These are phyloP conservation scores for Dicerorhinus sumatrensis DNA, from an alignment of 2,113 vertebrate genomes.

Conservation along the genomic window DNA sequence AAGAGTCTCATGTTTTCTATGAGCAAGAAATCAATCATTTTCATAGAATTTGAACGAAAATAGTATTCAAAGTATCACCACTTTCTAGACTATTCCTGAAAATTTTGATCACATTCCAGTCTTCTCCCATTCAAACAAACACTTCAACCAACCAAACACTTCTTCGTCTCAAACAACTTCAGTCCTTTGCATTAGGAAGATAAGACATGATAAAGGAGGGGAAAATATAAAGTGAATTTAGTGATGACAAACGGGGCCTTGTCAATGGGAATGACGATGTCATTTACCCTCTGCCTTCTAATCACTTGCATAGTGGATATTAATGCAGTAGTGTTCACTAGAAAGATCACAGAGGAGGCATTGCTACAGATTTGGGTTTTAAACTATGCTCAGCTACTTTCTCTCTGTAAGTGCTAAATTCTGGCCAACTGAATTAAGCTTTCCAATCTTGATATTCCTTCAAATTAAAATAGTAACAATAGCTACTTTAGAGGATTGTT, in stretches of 20 bases:
- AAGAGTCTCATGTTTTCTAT: neutral
- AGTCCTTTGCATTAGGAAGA: neutral
- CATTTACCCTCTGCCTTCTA: neutral
- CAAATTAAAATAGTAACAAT: neutral
- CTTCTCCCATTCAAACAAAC: neutral
- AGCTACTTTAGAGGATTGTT: neutral
- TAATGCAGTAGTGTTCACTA: too few relatives aligned
- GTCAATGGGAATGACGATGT: neutral
- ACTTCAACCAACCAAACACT: neutral
- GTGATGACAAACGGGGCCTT: neutral
- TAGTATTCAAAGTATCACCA: neutral
- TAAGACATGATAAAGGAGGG: neutral
- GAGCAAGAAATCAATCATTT: neutral
- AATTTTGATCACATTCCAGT: neutral
- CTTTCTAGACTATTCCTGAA: neutral
- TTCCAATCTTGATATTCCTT: neutral
- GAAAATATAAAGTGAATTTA: neutral
- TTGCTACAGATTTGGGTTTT: neutral
- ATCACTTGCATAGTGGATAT: neutral
- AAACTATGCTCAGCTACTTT: neutral
- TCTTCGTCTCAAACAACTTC: neutral
- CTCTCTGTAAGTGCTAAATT: neutral
- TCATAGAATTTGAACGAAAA: neutral
- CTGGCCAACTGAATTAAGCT: neutral
- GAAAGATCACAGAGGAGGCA: neutral